phyloP scores from a whole-genome alignment of 2,113 vertebrate species.

The Conger conger region DNA sequence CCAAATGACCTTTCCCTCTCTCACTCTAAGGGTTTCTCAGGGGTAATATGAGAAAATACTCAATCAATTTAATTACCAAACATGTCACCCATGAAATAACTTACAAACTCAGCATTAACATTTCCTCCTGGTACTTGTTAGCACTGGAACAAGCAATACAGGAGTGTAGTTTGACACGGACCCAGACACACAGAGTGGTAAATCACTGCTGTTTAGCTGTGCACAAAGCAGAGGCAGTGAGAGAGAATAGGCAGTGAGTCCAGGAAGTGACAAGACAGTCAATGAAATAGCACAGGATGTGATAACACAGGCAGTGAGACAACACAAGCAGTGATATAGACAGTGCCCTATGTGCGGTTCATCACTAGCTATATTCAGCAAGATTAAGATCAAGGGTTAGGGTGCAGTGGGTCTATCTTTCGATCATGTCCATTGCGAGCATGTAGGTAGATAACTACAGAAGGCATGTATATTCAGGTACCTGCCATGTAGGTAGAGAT shows the following conservation, averaged over 20 bases:
- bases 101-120: conserved; percentile 46
- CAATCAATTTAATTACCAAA: conserved; percentile 51
- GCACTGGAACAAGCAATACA: conserved; percentile 21
- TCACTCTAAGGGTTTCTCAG: conserved; percentile 42
- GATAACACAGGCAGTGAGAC: not conserved
- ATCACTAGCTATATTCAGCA: not conserved
- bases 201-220: not conserved
- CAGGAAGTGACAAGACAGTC: not conserved
- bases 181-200: not conserved
- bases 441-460: not conserved
- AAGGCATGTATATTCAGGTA: not conserved
- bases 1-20: conserved; percentile 31
- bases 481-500: not conserved
- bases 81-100: conserved; percentile 48
- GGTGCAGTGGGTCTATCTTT: too few relatives aligned
- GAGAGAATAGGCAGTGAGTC: not conserved
- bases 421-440: not conserved
- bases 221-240: not conserved
- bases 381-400: too few relatives aligned
- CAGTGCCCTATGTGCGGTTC: not conserved
- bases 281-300: not conserved
- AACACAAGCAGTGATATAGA: not conserved
- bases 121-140: conserved; percentile 33
- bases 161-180: conserved; percentile 18
- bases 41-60: conserved; percentile 47